Evolutionary conservation across 1,140 invertebrate genomes (phyloP).

Genomic region (Neotoxoptera formosana): DNA sequence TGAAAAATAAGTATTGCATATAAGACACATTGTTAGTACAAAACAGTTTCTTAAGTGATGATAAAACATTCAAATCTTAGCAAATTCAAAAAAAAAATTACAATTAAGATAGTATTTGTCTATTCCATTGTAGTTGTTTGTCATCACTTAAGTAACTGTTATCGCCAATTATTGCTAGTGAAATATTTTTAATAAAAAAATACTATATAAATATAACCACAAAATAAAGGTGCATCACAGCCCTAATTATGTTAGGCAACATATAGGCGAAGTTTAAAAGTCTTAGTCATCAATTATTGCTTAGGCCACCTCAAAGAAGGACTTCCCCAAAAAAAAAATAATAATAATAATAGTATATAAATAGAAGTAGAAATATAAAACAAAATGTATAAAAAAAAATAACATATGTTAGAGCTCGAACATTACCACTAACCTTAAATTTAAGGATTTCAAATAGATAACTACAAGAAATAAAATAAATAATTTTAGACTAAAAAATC

Average conservation of each 20-base stretch:
- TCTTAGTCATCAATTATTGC: constrained; percentile 44
- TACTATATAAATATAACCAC: constrained; percentile 41
- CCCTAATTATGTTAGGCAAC: constrained; percentile 54
- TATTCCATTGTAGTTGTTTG: background rate
- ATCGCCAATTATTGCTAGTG: background rate
- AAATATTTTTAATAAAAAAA: constrained; percentile 37
- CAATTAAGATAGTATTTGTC: background rate
- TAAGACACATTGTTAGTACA: constrained; percentile 37
- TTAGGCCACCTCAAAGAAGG: background rate
- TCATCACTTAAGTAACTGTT: constrained; percentile 25
- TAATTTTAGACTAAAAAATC: constrained; percentile 39
- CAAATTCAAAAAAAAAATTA: background rate
- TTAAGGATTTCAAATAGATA: constrained; percentile 47
- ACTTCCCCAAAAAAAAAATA: constrained; percentile 24
- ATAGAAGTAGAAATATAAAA: constrained; percentile 39
- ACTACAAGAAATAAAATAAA: constrained; percentile 44
- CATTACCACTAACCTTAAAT: constrained; percentile 46
- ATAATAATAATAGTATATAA: constrained; percentile 46
- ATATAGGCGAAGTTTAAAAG: constrained; percentile 51
- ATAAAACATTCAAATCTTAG: background rate
- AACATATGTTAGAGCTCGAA: constrained; percentile 45
- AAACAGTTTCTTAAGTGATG: constrained; percentile 19
- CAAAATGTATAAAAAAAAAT: constrained; percentile 39
- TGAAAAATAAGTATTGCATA: constrained; percentile 50
- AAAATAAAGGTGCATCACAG: constrained; percentile 50